A percentile compares a stretch with the other conserved stretches of the same genome.
These are phyloP conservation scores for Astreopora myriophthalma DNA, from an alignment of 64 coral and sea anemone genomes.

Conservation along the genomic window DNA sequence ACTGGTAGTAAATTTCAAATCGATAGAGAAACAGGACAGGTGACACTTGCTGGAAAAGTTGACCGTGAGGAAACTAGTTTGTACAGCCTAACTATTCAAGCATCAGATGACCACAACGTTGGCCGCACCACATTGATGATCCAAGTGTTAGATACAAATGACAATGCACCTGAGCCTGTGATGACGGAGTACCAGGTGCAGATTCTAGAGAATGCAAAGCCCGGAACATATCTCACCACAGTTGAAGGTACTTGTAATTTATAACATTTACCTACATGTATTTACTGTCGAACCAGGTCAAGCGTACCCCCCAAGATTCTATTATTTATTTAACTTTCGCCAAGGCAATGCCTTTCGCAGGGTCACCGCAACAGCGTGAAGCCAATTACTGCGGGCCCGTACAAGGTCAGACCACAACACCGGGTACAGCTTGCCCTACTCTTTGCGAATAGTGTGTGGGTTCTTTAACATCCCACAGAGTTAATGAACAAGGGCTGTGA, in stretches of 20 bases:
- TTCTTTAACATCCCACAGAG: too few species aligned
- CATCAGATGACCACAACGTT: slow-evolving; percentile 75
- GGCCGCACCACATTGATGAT: slow-evolving; percentile 51
- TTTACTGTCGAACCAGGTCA: too few species aligned
- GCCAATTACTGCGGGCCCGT: too few species aligned
- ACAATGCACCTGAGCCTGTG: slow-evolving; percentile 79
- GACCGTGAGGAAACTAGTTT: slow-evolving; percentile 69
- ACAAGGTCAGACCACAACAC: too few species aligned
- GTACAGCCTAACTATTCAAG: slow-evolving; percentile 48
- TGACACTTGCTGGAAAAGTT: slow-evolving; percentile 58
- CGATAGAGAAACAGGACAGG: slow-evolving; percentile 20
- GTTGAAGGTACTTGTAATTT: slow-evolving; percentile 72
- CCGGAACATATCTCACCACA: slow-evolving; percentile 63
- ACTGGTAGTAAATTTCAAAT: slow-evolving; percentile 80
- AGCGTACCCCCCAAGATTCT: too few species aligned
- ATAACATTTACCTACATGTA: too few species aligned
- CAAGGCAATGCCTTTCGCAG: too few species aligned
- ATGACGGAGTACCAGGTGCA: slow-evolving; percentile 79
- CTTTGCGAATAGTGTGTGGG: too few species aligned
- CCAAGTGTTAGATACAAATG: slow-evolving; percentile 75
- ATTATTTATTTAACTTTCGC: too few species aligned
- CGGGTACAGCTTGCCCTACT: too few species aligned
- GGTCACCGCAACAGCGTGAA: too few species aligned
- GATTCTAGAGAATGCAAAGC: slow-evolving; percentile 53
- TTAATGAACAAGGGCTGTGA: too few species aligned